These are phyloP conservation scores for Rhynchomys soricoides DNA, from an alignment of 2,113 vertebrate species.

Conservation along the genomic window DNA sequence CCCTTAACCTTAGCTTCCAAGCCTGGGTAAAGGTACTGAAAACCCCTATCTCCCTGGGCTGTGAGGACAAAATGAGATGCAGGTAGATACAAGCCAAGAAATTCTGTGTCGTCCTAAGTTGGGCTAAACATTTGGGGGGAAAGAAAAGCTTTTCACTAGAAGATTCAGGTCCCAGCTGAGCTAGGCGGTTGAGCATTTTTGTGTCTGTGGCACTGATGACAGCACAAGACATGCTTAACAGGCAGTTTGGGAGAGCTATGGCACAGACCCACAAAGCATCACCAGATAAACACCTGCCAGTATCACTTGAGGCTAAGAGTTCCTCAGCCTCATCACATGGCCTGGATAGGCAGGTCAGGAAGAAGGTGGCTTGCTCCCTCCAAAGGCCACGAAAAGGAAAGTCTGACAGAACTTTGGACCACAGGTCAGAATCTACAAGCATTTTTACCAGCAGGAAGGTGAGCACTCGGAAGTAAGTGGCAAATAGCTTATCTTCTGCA, in stretches of 20 bases:
- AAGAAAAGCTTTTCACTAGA: background rate
- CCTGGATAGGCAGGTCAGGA: constrained; percentile 20
- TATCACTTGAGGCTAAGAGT: background rate
- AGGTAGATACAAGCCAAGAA: background rate
- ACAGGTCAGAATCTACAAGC: background rate
- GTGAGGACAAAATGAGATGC: background rate
- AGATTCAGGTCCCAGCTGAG: constrained; percentile 13
- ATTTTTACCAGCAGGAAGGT: constrained; percentile 14
- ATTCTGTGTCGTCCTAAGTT: background rate
- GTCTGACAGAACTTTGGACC: background rate
- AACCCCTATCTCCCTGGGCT: background rate
- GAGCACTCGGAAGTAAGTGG: background rate
- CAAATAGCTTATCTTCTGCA: background rate
- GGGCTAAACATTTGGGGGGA: background rate
- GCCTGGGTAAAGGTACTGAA: background rate
- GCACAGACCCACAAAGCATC: background rate
- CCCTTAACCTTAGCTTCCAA: constrained; percentile 2
- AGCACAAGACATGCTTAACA: background rate
- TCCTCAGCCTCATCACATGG: background rate
- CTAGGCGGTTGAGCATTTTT: background rate
- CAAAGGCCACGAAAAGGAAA: constrained; percentile 44
- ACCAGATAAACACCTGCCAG: constrained; percentile 13
- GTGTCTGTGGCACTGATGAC: background rate
- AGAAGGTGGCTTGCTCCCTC: constrained; percentile 7
- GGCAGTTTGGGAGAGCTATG: background rate